Evolutionary conservation across 1,140 invertebrate genomes (phyloP), one percentile per base, ranked within the genome.

Genomic region (Druon quercuslanigerum): DNA sequence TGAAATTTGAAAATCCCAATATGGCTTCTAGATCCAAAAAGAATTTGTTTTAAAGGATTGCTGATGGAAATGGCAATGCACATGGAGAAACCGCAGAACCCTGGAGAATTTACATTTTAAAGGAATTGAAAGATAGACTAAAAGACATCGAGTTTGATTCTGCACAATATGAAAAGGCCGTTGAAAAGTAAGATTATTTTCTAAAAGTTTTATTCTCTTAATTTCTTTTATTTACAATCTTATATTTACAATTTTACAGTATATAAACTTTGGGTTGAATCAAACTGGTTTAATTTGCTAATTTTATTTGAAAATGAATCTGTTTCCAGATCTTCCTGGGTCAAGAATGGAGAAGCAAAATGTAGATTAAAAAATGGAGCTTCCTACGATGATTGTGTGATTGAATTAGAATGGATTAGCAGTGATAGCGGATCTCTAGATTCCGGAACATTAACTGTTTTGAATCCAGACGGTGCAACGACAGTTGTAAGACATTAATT

Each of bases 401-500:
- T 97, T 54, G 96, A 97, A 87, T 88, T 97, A 72, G 96, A 97
- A 91, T 97, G 96, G 94, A 93, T 95, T 71, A 94, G 93, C 71
- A 93, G 89, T 66, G 87, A 91, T 50, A 87, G 87, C 77, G 90
- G 87, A 82, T 92, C 90, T 78, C 90, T 94, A 76, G 95, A 95
- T 87, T 94, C 93, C 73, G 96, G 95, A 57, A 96, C 95, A 19
- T 90, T 97, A 20, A 96, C 95, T 46, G 93, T 96, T 74, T 93
- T 96, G 71, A 95, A 95, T 91, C 92, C 94, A 2, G 95, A 95
- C 90, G 95, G 95, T 52, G 92, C 93, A 14, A 94, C 95, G 12
- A 95, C 95, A 11, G 94, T 96, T 90, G 95, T 95, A 91, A 73
- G 75, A 81, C 1, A 46, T 7, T 46, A 46, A 46, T 46, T 46